phyloP scores from a whole-genome alignment of 1,140 invertebrate species.

The Drosophila gunungcola region DNA sequence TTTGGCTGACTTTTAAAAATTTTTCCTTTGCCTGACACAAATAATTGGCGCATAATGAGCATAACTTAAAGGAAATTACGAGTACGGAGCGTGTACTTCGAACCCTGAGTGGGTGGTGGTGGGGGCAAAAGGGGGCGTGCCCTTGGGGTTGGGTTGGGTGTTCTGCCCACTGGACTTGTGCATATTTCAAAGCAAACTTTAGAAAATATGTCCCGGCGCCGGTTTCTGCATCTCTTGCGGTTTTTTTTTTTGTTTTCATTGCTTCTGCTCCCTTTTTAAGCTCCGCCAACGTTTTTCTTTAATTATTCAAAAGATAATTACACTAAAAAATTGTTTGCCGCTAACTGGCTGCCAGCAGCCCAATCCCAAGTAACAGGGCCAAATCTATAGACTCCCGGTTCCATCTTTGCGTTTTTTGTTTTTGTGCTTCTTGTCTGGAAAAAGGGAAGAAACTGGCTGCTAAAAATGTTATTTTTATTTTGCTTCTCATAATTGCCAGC shows the following conservation, averaged over 20 bases:
- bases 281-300: slow-evolving; percentile 77
- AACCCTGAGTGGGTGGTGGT: slow-evolving; percentile 27
- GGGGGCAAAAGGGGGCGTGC: slow-evolving; percentile 22
- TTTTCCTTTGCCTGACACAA: slow-evolving; percentile 59
- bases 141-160: slow-evolving; percentile 32
- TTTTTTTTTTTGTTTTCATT: slow-evolving; percentile 21
- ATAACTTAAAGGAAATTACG: slow-evolving; percentile 77
- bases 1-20: slow-evolving; percentile 43
- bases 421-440: slow-evolving; percentile 22
- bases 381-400: slow-evolving; percentile 65
- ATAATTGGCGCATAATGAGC: slow-evolving; percentile 80
- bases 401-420: slow-evolving; percentile 20
- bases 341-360: slow-evolving; percentile 58
- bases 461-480: slow-evolving; percentile 80
- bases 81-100: slow-evolving; percentile 57
- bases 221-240: slow-evolving; percentile 40
- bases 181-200: slow-evolving; percentile 60
- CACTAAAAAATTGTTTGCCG: slow-evolving; percentile 71
- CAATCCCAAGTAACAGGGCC: slow-evolving; percentile 47
- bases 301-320: slow-evolving; percentile 83
- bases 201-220: slow-evolving; percentile 63
- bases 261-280: slow-evolving; percentile 59
- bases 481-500: slow-evolving; percentile 67
- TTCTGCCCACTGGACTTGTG: slow-evolving; percentile 7
- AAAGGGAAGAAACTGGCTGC: slow-evolving; percentile 50